Evolutionary conservation across 2,797 vertebrate species (phyloP).

Genomic region (Pseudochromis fuscus): DNA sequence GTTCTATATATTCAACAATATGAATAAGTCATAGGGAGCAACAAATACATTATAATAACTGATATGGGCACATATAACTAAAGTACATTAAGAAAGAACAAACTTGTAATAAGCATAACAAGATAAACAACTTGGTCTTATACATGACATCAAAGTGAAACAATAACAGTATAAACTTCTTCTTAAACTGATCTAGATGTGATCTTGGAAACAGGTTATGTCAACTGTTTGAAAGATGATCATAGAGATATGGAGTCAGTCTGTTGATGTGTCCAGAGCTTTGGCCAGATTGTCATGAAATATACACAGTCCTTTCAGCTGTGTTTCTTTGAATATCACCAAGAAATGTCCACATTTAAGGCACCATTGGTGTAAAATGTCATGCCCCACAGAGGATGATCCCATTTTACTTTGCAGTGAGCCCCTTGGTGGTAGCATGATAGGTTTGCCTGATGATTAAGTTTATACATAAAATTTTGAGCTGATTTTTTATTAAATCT

Average conservation of each 20-base stretch:
- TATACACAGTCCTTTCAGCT: not conserved
- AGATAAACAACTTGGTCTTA: not conserved
- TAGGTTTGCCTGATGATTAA: not conserved
- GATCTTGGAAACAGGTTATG: not conserved
- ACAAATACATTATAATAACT: conserved; percentile 27
- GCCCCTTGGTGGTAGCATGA: not conserved
- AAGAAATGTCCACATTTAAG: not conserved
- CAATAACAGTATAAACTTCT: not conserved
- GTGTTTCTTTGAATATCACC: not conserved
- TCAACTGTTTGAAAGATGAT: not conserved
- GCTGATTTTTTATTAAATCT: not conserved
- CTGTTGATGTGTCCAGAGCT: not conserved
- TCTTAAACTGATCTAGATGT: not conserved
- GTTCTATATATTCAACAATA: conserved; percentile 29
- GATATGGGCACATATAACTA: not conserved
- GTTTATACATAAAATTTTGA: not conserved
- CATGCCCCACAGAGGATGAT: not conserved
- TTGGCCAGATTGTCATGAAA: not conserved
- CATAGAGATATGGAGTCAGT: not conserved
- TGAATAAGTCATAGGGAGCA: not conserved
- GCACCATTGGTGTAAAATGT: not conserved
- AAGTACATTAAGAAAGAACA: conserved; percentile 11
- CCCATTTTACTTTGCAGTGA: not conserved
- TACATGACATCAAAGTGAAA: conserved; percentile 7
- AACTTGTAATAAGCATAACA: not conserved